Evolutionary conservation across 2,113 vertebrate genomes (phyloP).

Genomic region (Clinocottus analis): DNA sequence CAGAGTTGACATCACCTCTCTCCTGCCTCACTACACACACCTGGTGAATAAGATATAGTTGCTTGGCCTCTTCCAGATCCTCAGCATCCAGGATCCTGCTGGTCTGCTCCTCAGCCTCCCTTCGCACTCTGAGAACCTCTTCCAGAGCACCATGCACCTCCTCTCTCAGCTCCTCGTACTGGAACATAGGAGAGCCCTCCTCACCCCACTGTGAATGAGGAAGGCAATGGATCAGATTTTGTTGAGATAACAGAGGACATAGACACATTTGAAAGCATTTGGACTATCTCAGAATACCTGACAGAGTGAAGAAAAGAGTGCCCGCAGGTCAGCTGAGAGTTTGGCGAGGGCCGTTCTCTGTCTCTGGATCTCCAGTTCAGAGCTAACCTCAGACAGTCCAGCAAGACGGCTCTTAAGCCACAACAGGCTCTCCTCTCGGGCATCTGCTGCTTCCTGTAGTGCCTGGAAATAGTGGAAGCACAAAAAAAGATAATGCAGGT

Average conservation of each 20-base stretch:
- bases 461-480: constrained; percentile 71
- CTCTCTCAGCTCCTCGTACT: constrained; percentile 87
- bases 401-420: constrained; percentile 90
- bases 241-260: neutral
- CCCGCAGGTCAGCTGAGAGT: constrained; percentile 86
- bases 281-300: constrained; percentile 81
- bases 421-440: constrained; percentile 84
- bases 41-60: constrained; percentile 91
- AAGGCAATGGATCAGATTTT: neutral
- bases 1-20: neutral
- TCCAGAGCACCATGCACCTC: constrained; percentile 87
- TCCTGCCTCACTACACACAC: constrained; percentile 68
- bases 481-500: neutral
- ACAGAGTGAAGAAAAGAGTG: constrained; percentile 82
- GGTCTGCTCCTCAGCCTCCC: constrained; percentile 86
- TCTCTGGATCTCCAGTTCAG: constrained; percentile 85
- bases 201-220: constrained; percentile 82
- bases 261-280: neutral
- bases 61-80: constrained; percentile 88
- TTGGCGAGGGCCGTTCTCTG: constrained; percentile 86
- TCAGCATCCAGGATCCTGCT: constrained; percentile 88
- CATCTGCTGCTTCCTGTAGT: constrained; percentile 81
- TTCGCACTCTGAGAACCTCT: constrained; percentile 84
- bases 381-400: constrained; percentile 85
- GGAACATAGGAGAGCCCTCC: constrained; percentile 82